Conservation (phyloP, 2,888 invertebrate genomes). For the Melangyna quadrimaculata region DNA sequence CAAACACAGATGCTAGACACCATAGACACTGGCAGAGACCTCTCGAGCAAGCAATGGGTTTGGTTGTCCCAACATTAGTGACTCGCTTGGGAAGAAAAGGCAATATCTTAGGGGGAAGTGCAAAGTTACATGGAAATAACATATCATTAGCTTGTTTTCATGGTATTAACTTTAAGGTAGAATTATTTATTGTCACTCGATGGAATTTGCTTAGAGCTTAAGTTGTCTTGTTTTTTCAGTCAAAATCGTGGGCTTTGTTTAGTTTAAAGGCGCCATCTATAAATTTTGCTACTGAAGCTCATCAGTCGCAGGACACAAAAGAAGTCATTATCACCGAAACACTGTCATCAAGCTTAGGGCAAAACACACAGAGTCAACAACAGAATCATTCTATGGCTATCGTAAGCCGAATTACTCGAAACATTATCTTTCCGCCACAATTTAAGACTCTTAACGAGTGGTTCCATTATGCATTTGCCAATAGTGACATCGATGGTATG, state of each 20-base stretch:
- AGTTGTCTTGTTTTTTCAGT: conserved; percentile 75
- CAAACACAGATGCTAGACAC: conserved; percentile 86
- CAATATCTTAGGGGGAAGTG: conserved; percentile 92
- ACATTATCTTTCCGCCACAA: conserved; percentile 96
- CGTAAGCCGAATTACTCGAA: conserved; percentile 94
- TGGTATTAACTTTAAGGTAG: conserved; percentile 94
- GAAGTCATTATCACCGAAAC: conserved; percentile 95
- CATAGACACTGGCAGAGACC: conserved; percentile 98
- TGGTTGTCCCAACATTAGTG: conserved; percentile 88
- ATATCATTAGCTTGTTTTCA: conserved; percentile 98
- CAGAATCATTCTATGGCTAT: conserved; percentile 96
- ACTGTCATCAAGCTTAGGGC: conserved; percentile 92
- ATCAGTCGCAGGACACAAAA: conserved; percentile 88
- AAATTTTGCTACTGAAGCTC: conserved; percentile 95
- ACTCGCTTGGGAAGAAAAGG: conserved; percentile 87
- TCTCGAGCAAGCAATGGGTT: conserved; percentile 89
- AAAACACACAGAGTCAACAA: conserved; percentile 84
- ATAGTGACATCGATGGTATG: conserved; percentile 95
- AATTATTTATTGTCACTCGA: too few species aligned
- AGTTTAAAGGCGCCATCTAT: conserved; percentile 96
- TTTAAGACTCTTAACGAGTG: conserved; percentile 96
- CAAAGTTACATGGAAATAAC: conserved; percentile 94
- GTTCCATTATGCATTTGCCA: conserved; percentile 98
- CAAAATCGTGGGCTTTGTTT: conserved; percentile 98
- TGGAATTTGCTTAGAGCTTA: background rate